These are phyloP conservation scores for Lutra lutra DNA, from an alignment of 2,797 vertebrate species.

Conservation along the genomic window DNA sequence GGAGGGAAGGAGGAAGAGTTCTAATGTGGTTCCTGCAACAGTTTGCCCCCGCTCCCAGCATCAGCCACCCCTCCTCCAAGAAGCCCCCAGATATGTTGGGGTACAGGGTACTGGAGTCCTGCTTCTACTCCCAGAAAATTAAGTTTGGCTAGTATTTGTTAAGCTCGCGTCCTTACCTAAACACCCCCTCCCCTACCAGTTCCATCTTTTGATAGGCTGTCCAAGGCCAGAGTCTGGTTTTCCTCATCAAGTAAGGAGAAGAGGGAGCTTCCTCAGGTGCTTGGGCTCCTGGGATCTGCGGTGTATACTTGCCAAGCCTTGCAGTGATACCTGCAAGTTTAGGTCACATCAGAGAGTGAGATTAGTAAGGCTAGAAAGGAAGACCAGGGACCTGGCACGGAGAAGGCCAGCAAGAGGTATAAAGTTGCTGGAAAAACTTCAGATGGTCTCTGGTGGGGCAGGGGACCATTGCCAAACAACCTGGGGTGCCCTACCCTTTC, in stretches of 20 bases:
- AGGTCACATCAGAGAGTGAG: background rate
- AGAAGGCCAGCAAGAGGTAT: background rate
- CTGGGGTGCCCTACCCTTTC: background rate
- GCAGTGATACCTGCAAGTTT: background rate
- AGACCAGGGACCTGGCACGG: background rate
- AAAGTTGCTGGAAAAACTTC: background rate
- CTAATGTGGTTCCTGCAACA: background rate
- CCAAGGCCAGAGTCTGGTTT: background rate
- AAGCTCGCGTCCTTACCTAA: background rate
- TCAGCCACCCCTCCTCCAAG: too few species aligned
- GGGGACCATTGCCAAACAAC: background rate
- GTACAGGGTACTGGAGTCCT: background rate
- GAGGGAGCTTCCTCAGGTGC: background rate
- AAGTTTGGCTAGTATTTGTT: background rate
- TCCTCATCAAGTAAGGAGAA: background rate
- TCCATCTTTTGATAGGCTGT: background rate
- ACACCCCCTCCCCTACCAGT: background rate
- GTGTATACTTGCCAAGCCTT: background rate
- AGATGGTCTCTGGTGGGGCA: background rate
- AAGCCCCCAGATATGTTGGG: too few species aligned
- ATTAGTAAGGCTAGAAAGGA: background rate
- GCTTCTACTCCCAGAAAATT: background rate
- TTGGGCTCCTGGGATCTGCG: background rate
- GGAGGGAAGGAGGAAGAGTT: too few species aligned
- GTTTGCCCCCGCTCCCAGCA: background rate